These are phyloP conservation scores for Diarsia rubi DNA, from an alignment of 2,888 invertebrate species.

Conservation along the genomic window DNA sequence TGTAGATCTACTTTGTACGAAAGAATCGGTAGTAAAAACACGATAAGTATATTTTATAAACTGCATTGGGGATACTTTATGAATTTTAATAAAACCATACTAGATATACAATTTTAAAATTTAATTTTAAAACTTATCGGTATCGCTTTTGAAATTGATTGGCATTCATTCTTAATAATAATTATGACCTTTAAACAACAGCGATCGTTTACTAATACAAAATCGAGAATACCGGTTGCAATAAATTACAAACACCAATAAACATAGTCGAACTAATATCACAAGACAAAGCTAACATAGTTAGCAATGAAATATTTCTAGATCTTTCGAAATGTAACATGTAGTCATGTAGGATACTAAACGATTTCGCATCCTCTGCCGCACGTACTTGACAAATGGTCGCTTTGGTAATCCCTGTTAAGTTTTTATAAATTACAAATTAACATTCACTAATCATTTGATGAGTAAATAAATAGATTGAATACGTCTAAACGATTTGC, in stretches of 20 bases:
- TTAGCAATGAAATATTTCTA: constrained; percentile 49
- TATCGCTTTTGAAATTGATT: background rate
- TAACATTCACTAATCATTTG: constrained; percentile 34
- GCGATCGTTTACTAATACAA: background rate
- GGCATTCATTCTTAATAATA: background rate
- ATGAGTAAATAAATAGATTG: constrained; percentile 44
- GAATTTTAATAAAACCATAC: background rate
- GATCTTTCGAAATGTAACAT: constrained; percentile 49
- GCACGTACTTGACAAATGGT: constrained; percentile 29
- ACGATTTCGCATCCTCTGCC: constrained; percentile 39
- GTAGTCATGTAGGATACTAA: constrained; percentile 13
- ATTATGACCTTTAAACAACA: background rate
- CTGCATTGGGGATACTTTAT: background rate
- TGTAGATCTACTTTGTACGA: background rate
- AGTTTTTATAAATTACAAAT: constrained; percentile 24
- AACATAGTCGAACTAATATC: constrained; percentile 1
- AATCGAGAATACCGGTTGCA: background rate
- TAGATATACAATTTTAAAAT: background rate
- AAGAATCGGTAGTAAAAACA: background rate
- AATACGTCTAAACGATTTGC: constrained; percentile 28
- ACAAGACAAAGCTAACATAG: constrained; percentile 41
- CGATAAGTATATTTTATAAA: background rate
- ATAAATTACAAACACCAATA: constrained; percentile 12
- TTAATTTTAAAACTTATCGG: background rate
- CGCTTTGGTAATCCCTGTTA: constrained; percentile 39